These are phyloP conservation scores for Coregonus suidteri DNA, from an alignment of 2,797 vertebrate genomes.

Conservation along the genomic window DNA sequence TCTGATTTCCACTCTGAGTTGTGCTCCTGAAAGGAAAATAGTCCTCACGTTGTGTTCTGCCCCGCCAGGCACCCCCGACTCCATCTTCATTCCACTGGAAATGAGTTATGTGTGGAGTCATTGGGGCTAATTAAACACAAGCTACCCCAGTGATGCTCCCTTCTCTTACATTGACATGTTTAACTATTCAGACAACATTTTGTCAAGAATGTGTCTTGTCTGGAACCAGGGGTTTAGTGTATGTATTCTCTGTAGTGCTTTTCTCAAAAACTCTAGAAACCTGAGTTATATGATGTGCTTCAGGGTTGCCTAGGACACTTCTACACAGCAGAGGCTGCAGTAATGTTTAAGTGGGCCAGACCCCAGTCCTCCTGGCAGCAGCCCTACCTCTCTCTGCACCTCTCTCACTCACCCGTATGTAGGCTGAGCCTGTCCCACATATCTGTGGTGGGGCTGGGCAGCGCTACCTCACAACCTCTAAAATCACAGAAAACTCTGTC, in stretches of 20 bases:
- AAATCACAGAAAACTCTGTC: conserved; percentile 6
- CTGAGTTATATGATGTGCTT: background rate
- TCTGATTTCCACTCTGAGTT: background rate
- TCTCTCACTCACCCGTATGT: too few relatives aligned
- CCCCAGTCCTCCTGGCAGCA: background rate
- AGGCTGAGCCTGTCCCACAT: background rate
- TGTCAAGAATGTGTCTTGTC: background rate
- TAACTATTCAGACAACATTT: background rate
- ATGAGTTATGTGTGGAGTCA: background rate
- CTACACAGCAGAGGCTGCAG: background rate
- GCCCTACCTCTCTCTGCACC: background rate
- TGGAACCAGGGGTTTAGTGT: background rate
- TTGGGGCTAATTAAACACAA: background rate
- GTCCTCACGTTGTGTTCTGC: background rate
- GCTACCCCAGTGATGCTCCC: background rate
- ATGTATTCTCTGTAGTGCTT: background rate
- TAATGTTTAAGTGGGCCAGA: background rate
- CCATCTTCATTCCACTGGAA: background rate
- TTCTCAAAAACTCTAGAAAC: background rate
- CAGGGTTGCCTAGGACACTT: background rate
- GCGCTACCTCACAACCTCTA: background rate
- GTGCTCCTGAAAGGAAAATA: background rate
- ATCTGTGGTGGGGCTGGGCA: conserved; percentile 7
- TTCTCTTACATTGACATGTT: background rate
- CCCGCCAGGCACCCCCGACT: background rate